Evolutionary conservation across 2,888 invertebrate genomes (phyloP), one percentile per base, ranked within the genome.

Genomic region (Ariolimax columbianus): DNA sequence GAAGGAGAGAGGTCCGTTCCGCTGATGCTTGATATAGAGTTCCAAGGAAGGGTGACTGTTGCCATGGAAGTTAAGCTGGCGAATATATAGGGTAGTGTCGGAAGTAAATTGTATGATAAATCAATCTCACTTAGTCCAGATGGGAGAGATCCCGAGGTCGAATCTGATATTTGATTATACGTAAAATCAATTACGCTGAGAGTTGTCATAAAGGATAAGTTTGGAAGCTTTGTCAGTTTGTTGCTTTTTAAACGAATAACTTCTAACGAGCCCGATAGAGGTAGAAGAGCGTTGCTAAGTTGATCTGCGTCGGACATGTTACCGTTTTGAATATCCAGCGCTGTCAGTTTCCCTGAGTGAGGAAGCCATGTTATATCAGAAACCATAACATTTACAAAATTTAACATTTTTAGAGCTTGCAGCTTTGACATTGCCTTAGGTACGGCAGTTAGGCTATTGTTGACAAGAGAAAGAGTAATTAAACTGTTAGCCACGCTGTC

Each of bases 401-500:
- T 26, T 23, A 77, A 43, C 1, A 6, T 23, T 33, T 36, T 14
- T 33, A 77, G 33, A 36, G 33, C 55, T 9, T 9, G 4, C 9
- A 77, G 77, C 23, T 33, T 59, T 23, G 77, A 33, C 0, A 77
- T 1, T 19, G 77, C 51, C 36, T 77, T 77, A 33, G 77, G 77
- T 23, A 77, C 33, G 0, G 33, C 23, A 6, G 77, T 77, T n/a
- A 77, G 14, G 19, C 59, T 51, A 59, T 23, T 77, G 36, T 36
- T 59, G 30, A 9, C 23, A 26, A 77, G 1, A 14, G 19, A 9
- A 2, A 77, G 23, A 14, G 36, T 55, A 1, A n/a, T 55, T n/a
- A 77, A 38, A 14, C 36, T 51, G 55, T 33, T n/a, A 0, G 33
- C 14, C 23, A 77, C 19, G 2, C 55, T 26, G n/a, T 55, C 55